Base-by-base conservation (phyloP, 2,113 vertebrate species). In the Nipponia nippon region DNA sequence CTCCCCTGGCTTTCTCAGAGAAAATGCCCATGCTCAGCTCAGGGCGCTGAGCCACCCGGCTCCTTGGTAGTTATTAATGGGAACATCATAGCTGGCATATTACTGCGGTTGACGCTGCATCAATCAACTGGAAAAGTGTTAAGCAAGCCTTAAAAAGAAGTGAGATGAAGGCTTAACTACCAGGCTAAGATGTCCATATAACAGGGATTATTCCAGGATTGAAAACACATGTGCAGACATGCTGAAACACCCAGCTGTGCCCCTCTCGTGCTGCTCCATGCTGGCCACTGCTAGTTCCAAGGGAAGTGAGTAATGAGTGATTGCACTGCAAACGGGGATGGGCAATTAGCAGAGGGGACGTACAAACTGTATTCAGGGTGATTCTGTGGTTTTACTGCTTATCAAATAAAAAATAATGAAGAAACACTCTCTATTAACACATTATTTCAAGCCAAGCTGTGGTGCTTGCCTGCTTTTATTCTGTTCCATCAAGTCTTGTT, bases 101-200 rank as follows among this genome's bases (percentile, higher is more conserved):
- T 80, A 46, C 73, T 40, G 70, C 70, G 93, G 87, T 10, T 56
- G 66, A 88, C 88, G 85, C 75, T 76, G 53, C 71, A 84, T 79
- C 81, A 49, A 89, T 86, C 94, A 75, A 78, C 50, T 22, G 58
- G 62, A 47, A 92, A 88, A 94, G 50, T 22, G 29, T 81, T 83
- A 92, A 90, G 71, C n/a, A 83, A 90, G 79, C 32, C 63, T 92
- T 90, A 93, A 92, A 95, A 89, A 77, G 34, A 91, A 83, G 78
- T 20, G 63, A 92, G 53, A 58, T 40, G 32, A 86, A 89, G 76
- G 46, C 67, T 91, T 75, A 93, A 92, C 90, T 36, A 83, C 32
- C 26, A 59, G 38, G 15, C 62, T 70, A 83, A 94, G 9, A 86
- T 2, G 5, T 65, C 72, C 65, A 32, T 49, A 36, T 55, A 40